Evolutionary conservation across 2,797 vertebrate genomes (phyloP), one percentile per base, ranked within the genome.

Genomic region (Psittacula echo): DNA sequence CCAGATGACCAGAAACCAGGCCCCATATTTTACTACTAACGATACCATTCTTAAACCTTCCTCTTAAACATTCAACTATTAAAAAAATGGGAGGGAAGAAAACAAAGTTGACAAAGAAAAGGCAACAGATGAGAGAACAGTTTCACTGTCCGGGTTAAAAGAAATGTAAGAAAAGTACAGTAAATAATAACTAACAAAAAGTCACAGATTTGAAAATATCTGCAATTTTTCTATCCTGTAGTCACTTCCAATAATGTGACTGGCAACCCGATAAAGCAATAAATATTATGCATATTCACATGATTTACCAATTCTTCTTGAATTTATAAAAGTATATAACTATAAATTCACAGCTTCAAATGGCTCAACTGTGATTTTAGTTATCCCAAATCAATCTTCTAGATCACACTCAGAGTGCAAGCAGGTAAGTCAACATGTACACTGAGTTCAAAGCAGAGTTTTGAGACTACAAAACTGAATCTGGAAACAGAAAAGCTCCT

Each of bases 381-480:
- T 29, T 12, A 62, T 82, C 54, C 62, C 84, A 48, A 71, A 71
- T 70, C 81, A 65, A 80, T 53, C 23, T 29, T 26, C 81, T 32
- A 62, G 73, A 22, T 89, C 72, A 60, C 64, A 39, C 30, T 48
- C 42, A 34, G 41, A 93, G 66, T 44, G 71, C 50, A 87, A 95
- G 65, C 54, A 94, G 62, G 71, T 91, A 93, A 85, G 37, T 64
- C 81, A 93, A 89, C 74, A 84, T 44, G 65, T 87, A 83, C 3
- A 1, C 22, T 7, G 54, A 94, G 72, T 91, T 97, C 96, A 97
- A 96, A 96, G 95, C 27, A 90, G 68, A 85, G 84, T 67, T 92
- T 77, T 93, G 90, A 97, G 89, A 96, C n/a, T 79, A 92, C 88
- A 95, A 95, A 95, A 96, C 92, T 62, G 83, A 73, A 87, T 41